Evolutionary conservation across 2,113 vertebrate species (phyloP).

Genomic region (Nicator chloris): DNA sequence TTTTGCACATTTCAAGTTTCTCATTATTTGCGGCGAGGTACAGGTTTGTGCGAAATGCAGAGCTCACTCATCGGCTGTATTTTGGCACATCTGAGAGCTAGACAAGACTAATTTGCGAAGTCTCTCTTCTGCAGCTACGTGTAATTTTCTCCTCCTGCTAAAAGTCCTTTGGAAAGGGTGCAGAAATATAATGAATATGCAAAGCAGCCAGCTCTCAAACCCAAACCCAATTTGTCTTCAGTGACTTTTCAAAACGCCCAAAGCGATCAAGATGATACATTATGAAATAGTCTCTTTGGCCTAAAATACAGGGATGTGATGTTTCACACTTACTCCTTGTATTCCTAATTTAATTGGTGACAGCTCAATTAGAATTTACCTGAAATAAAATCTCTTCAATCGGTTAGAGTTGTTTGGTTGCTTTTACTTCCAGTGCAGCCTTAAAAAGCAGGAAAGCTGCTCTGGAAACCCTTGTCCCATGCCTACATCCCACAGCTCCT

Average conservation of each 20-base stretch:
- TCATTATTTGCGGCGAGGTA: background rate
- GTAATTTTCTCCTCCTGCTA: slow-evolving; percentile 30
- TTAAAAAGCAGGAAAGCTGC: background rate
- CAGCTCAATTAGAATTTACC: background rate
- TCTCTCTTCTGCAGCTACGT: slow-evolving; percentile 19
- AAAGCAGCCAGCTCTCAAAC: slow-evolving; percentile 25
- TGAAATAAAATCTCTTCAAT: background rate
- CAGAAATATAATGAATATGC: slow-evolving; percentile 35
- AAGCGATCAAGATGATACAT: slow-evolving; percentile 15
- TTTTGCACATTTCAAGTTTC: background rate
- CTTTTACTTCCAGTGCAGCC: background rate
- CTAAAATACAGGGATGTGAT: background rate
- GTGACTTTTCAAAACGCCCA: slow-evolving; percentile 40
- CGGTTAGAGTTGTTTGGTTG: background rate
- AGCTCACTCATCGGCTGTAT: background rate
- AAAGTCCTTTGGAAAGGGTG: slow-evolving; percentile 46
- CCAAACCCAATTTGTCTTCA: slow-evolving; percentile 20
- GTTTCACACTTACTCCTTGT: background rate
- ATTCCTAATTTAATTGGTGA: background rate
- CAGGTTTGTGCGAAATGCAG: background rate
- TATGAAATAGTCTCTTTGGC: slow-evolving; percentile 36
- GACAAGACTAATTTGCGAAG: slow-evolving; percentile 38
- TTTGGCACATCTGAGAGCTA: slow-evolving; percentile 46
- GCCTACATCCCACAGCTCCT: background rate
- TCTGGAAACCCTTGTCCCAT: background rate